Base-by-base conservation (phyloP, 2,113 vertebrate species). In the Oxyruncus cristatus region DNA sequence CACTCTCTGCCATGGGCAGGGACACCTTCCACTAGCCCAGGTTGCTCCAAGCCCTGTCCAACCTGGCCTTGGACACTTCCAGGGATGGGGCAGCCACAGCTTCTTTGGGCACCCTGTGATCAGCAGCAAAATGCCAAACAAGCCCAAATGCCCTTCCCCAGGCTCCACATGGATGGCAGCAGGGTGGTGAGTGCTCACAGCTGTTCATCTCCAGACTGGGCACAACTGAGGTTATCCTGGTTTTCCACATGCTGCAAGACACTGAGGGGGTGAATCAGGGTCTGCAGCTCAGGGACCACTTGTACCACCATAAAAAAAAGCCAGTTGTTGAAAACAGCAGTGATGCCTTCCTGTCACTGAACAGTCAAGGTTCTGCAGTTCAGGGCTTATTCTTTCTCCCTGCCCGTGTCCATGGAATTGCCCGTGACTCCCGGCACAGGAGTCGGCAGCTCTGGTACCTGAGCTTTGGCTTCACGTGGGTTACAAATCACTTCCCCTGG, bases 401-500 rank as follows among this genome's bases (percentile, higher is more conserved):
- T 78, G 11, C 4, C 28, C 15, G 32, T 19, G 63, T 30, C 49
- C 33, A 1, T 22, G 88, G 67, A 94, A 32, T 1, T 35, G 32
- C 21, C 76, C 2, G 5, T 7, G 14, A 46, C 33, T 78, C 65
- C 5, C 6, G 42, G 80, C 73, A 49, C 26, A 23, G 5, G 7
- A 37, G 49, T 55, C 9, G 0, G 80, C 49, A 39, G 35, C 41
- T 81, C 26, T 33, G 81, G 66, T 39, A 28, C 71, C 70, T 90
- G 65, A 23, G 76, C 59, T 37, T 39, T 55, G n/a, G 47, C 30
- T 41, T 72, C 88, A 41, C 2, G 0, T 68, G 85, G 65, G 35
- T 97, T 92, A 95, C 71, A 72, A 95, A 88, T 56, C 53, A 12
- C 50, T 73, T 65, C 20, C 18, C 75, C 72, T 42, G 88, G 49